Evolutionary conservation across 2,797 vertebrate species (phyloP).

Genomic region (Parauchenoglanis punctatus): DNA sequence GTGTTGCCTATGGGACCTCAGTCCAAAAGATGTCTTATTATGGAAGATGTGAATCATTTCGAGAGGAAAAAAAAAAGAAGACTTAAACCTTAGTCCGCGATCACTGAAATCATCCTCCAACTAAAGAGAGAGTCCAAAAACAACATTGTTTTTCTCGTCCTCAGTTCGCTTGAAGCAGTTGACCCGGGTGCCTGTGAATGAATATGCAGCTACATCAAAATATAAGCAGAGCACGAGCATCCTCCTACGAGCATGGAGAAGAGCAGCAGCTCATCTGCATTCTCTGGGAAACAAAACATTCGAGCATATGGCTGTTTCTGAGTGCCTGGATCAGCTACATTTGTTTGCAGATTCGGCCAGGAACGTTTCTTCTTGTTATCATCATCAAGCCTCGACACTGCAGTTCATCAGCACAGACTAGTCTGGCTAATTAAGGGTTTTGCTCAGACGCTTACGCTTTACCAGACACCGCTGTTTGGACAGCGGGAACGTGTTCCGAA

Average conservation of each 20-base stretch:
- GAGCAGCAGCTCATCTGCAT: slow-evolving; percentile 6
- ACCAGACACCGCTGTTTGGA: slow-evolving; percentile 9
- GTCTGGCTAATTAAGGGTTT: slow-evolving; percentile 12
- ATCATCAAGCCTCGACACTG: background rate
- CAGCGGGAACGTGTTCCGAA: background rate
- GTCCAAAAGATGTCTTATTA: slow-evolving; percentile 22
- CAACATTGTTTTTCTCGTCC: slow-evolving; percentile 2
- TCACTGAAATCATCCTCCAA: background rate
- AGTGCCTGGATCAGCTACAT: background rate
- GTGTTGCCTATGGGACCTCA: slow-evolving; percentile 28
- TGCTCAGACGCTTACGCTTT: background rate
- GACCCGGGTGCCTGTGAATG: background rate
- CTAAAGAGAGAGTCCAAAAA: slow-evolving; percentile 10
- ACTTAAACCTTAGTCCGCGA: background rate
- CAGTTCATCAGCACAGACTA: background rate
- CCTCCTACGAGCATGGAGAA: background rate
- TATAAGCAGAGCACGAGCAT: background rate
- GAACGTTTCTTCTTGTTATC: background rate
- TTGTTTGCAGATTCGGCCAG: background rate
- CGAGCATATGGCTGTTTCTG: slow-evolving; percentile 5
- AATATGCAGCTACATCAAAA: background rate
- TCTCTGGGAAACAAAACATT: background rate
- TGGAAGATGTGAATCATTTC: slow-evolving; percentile 23
- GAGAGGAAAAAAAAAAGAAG: background rate
- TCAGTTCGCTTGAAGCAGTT: background rate